These are phyloP conservation scores for Atractosteus spatula DNA, from an alignment of 2,113 vertebrate species.

Conservation along the genomic window DNA sequence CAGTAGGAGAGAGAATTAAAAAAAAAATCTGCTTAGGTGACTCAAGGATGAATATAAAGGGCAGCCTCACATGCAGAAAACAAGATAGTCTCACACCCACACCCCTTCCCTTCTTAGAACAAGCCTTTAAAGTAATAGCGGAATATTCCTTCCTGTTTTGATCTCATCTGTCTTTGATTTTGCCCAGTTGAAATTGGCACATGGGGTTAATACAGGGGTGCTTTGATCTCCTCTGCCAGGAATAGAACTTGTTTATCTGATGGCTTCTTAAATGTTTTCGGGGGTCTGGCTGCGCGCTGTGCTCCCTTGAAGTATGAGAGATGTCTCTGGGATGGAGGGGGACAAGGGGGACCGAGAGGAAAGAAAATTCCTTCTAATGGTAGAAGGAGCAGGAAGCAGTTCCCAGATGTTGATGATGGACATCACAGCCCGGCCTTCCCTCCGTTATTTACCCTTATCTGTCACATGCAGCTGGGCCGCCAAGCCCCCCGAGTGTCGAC, in stretches of 20 bases:
- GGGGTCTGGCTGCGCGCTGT: slow-evolving; percentile 40
- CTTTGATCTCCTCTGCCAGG: slow-evolving; percentile 66
- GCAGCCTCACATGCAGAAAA: no score
- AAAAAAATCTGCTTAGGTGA: no score
- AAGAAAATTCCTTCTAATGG: slow-evolving; percentile 47
- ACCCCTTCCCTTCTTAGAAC: slow-evolving; percentile 16
- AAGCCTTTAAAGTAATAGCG: slow-evolving; percentile 22
- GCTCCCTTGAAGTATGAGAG: slow-evolving; percentile 61
- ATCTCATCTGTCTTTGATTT: slow-evolving; percentile 68
- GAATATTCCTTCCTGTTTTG: slow-evolving; percentile 46
- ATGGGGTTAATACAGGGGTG: slow-evolving; percentile 52
- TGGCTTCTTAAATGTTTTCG: slow-evolving; percentile 47
- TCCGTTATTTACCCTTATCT: slow-evolving; percentile 53
- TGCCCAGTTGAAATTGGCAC: slow-evolving; percentile 60
- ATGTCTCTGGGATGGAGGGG: slow-evolving; percentile 50
- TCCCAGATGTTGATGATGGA: slow-evolving; percentile 60
- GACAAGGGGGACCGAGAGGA: slow-evolving; percentile 29
- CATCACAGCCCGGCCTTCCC: slow-evolving; percentile 45
- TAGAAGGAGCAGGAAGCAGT: slow-evolving; percentile 55
- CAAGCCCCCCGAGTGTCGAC: slow-evolving; percentile 9
- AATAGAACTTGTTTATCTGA: slow-evolving; percentile 69
- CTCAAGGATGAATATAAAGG: no score
- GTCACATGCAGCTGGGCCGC: slow-evolving; percentile 45
- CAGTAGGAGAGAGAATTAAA: no score
- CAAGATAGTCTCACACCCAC: slow-evolving; percentile 37